Evolutionary conservation across 37 sponge, comb jelly and placozoan genomes (phyloP), one percentile per base, ranked within the genome.

Genomic region (Lycopodina hypogea): DNA sequence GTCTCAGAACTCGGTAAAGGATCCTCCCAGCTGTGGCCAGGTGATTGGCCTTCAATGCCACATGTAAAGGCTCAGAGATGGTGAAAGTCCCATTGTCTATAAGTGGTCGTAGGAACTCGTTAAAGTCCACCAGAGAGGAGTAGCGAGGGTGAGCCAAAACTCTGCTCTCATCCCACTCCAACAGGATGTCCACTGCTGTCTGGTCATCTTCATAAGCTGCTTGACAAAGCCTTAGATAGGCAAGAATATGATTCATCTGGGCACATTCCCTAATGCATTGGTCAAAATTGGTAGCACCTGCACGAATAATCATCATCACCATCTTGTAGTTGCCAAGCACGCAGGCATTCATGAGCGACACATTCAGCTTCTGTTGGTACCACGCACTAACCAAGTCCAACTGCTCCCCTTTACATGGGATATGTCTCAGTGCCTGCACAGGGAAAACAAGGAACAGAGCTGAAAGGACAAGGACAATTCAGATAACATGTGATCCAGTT

Each of bases 221-320:
- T 29, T 75, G 83, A 37, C 91, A 90, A 26, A 90, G 83, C 11
- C 60, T 41, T 19, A 90, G 74, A 65, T 66, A 90, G 19, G 79
- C 86, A 23, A 79, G 48, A 32, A 90, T 69, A 57, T 90, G 83
- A 52, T 86, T 90, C 30, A 8, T 61, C 3, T 74, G 82, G 33
- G 74, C 26, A 65, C 77, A 26, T 4, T 38, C 37, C 56, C 77
- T 42, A 29, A 87, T 87, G 82, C 88, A 87, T n/a, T 81, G 57
- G 11, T 75, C 60, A 35, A 77, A 87, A 42, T 81, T 87, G 53
- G 9, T 70, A 15, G 88, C 88, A 26, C 88, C 88, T 28, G 77
- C 77, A 29, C 76, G 26, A 14, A 87, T 57, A 15, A 87, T 30
- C 24, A 58, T 65, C 6, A 77, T n/a, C 11, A 59, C 88, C 17